Percentiles rank a stretch among this genome's conserved stretches.
Conservation (phyloP, 2,888 invertebrate genomes). For the Saturnia japonica region DNA sequence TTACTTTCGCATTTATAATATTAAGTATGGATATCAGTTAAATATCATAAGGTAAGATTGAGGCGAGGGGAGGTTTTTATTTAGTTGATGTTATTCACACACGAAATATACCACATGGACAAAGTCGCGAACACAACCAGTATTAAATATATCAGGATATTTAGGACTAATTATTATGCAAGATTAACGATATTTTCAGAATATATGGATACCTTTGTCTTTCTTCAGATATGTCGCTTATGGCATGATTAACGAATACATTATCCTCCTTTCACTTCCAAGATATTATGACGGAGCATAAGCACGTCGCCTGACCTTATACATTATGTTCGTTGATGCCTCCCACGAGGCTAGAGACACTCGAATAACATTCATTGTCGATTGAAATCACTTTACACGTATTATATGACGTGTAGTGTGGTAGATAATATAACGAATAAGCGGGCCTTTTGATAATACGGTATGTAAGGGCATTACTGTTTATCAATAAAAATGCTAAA, state of each 20-base stretch:
- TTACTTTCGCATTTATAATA: too few relatives aligned
- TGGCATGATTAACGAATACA: background rate
- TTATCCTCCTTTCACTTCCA: constrained; percentile 21
- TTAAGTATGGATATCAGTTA: too few relatives aligned
- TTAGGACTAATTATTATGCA: too few relatives aligned
- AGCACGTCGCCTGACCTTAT: constrained; percentile 15
- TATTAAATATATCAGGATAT: background rate
- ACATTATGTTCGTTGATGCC: constrained; percentile 6
- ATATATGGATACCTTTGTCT: background rate
- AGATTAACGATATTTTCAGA: background rate
- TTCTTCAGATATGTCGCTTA: background rate
- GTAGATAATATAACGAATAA: background rate
- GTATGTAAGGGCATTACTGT: background rate
- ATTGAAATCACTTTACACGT: constrained; percentile 13
- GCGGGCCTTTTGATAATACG: background rate
- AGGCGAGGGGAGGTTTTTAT: too few relatives aligned
- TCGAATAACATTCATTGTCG: constrained; percentile 6
- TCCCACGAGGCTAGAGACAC: constrained; percentile 11
- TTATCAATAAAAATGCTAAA: background rate
- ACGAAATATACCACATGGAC: too few relatives aligned
- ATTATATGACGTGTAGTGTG: background rate
- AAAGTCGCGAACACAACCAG: too few relatives aligned
- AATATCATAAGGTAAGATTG: too few relatives aligned
- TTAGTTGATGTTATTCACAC: too few relatives aligned
- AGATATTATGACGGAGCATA: constrained; percentile 11